Base-by-base conservation (phyloP, 2,888 invertebrate species). In the Andrena chrysosceles region DNA sequence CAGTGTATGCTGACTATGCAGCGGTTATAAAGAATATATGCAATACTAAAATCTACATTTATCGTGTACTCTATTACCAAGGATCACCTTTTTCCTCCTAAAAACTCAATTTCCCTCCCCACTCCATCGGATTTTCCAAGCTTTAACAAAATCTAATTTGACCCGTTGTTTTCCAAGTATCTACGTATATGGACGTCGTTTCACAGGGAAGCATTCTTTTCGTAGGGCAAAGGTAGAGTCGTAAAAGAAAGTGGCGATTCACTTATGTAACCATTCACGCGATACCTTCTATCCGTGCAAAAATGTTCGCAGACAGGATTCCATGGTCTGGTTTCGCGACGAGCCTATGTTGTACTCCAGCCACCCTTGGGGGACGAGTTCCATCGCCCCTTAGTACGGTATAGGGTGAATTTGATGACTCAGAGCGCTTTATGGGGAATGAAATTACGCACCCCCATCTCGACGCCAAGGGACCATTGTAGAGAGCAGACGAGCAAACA, bases 401-500 rank as follows among this genome's bases (percentile, higher is more conserved):
- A 59, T 7, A 63, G 81, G 83, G 76, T 77, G 81, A 80, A 85
- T 87, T 87, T 85, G 87, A 90, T 90, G 90, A 90, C 86, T 89
- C 90, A 89, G 86, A 77, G n/a, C 63, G 72, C 73, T 77, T 82
- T 84, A 83, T 29, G 83, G 72, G 75, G 84, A 83, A 84, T 76
- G 78, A 70, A 73, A 82, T 84, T 84, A 84, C 75, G 68, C 42
- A 42, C 23, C 31, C 60, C 70, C 68, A 60, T 72, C 73, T 29
- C 52, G 49, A 7, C n/a, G n/a, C 23, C 56, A 10, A 56, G 69
- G 42, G 16, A 67, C 60, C 69, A 66, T 76, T 60, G 81, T 49
- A 2, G 1, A 31, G 54, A 52, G 52, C 33, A 76, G 76, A 69
- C 68, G 48, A 60, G 69, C 76, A 66, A 83, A 83, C 76, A 72